A percentile compares a stretch with the other conserved stretches of the same genome.
phyloP scores from a whole-genome alignment of 1,140 invertebrate genomes.

The Macrotrachela quadricornifera region DNA sequence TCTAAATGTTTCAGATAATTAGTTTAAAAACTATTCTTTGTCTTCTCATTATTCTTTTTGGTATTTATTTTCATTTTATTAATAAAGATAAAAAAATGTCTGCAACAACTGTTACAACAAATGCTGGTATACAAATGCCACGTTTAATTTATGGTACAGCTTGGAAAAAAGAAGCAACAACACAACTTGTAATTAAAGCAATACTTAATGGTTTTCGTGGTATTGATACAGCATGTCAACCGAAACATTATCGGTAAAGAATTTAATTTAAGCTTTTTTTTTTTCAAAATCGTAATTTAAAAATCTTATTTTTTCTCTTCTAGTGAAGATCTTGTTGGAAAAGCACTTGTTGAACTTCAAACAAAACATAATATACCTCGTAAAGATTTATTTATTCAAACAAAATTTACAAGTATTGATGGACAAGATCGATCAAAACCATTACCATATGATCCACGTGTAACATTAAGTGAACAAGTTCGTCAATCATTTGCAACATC shows the following conservation, averaged over 20 bases:
- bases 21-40: too few species aligned
- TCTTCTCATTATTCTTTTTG: too few species aligned
- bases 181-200: constrained; percentile 10
- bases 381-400: constrained; percentile 11
- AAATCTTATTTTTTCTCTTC: too few species aligned
- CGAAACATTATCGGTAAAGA: constrained; percentile 11
- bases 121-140: constrained; percentile 1
- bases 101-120: not conserved
- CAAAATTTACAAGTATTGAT: constrained; percentile 12
- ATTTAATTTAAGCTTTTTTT: not conserved
- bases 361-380: constrained; percentile 9
- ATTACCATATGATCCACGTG: constrained; percentile 11
- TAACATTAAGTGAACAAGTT: constrained; percentile 9
- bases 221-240: constrained; percentile 12
- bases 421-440: constrained; percentile 10
- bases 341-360: constrained; percentile 9
- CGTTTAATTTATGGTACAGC: constrained; percentile 13
- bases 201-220: constrained; percentile 11
- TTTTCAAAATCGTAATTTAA: not conserved
- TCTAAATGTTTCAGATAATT: too few species aligned
- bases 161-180: constrained; percentile 12
- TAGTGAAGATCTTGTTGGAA: constrained; percentile 9
- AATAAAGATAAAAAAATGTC: not conserved
- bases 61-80: too few species aligned
- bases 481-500: constrained; percentile 11